Percentiles rank a stretch among this genome's conserved stretches.
phyloP scores from a whole-genome alignment of 1,140 invertebrate species.

The Zaprionus tsacasi region DNA sequence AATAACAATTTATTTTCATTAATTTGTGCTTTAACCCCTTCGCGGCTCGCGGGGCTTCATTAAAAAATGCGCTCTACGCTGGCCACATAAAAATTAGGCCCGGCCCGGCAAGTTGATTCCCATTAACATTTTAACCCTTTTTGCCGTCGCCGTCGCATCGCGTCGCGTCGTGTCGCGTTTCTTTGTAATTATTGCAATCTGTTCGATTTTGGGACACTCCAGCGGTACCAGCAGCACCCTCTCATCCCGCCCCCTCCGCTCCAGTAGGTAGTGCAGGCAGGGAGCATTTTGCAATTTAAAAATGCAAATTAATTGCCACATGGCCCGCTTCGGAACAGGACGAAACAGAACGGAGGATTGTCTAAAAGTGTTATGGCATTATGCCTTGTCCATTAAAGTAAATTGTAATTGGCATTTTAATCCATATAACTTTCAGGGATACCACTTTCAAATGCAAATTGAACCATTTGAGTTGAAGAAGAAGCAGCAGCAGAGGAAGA shows the following conservation, averaged over 20 bases:
- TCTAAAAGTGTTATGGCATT: conserved; percentile 63
- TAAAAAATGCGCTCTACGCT: conserved; percentile 72
- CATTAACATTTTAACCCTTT: conserved; percentile 60
- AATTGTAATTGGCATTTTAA: conserved; percentile 74
- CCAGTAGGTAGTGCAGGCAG: background rate
- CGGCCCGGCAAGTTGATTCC: conserved; percentile 50
- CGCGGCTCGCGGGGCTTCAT: conserved; percentile 55
- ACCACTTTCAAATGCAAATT: background rate
- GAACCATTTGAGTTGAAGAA: conserved; percentile 3
- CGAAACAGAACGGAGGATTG: conserved; percentile 17
- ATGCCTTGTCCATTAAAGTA: conserved; percentile 72
- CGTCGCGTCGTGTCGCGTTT: conserved; percentile 8
- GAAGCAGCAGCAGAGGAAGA: too few species aligned
- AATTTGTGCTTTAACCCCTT: conserved; percentile 83
- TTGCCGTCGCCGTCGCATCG: background rate
- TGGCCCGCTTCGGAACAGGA: conserved; percentile 63
- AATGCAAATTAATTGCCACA: conserved; percentile 84
- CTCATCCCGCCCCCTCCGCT: background rate
- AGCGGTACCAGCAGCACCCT: background rate
- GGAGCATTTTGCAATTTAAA: conserved; percentile 74
- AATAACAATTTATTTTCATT: conserved; percentile 84
- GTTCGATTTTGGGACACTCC: conserved; percentile 77
- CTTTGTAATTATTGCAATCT: conserved; percentile 82
- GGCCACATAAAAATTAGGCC: conserved; percentile 51
- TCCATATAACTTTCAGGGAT: conserved; percentile 23